These are phyloP conservation scores for Caenorhabditis remanei DNA, from an alignment of 1,140 invertebrate species.

Conservation along the genomic window DNA sequence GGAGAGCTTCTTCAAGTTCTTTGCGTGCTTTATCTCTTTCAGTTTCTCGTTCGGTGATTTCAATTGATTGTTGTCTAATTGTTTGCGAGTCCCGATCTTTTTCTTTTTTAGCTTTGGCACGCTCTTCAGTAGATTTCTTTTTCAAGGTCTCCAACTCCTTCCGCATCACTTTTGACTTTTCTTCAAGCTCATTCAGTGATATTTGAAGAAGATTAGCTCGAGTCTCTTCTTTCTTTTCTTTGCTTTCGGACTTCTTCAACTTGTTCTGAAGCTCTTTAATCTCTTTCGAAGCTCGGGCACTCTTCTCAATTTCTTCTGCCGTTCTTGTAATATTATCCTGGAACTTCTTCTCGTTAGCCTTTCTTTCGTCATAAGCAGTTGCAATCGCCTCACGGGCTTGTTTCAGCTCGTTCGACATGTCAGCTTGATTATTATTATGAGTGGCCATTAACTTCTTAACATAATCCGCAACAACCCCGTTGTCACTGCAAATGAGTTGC, in stretches of 20 bases:
- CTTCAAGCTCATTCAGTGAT: constrained; percentile 52
- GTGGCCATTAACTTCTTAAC: not conserved
- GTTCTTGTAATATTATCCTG: not conserved
- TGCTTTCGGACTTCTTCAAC: constrained; percentile 59
- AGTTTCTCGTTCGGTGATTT: constrained; percentile 7
- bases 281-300: constrained; percentile 18
- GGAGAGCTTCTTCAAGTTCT: constrained; percentile 24
- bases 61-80: constrained; percentile 47
- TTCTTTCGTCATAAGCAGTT: not conserved
- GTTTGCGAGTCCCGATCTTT: constrained; percentile 55
- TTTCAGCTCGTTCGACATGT: not conserved
- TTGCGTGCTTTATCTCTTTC: constrained; percentile 51
- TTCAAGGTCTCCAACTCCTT: constrained; percentile 60
- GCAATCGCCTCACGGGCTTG: not conserved
- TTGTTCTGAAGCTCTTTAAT: constrained; percentile 11
- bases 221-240: constrained; percentile 56
- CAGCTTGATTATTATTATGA: not conserved
- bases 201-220: not conserved
- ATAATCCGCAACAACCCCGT: not conserved
- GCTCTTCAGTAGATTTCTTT: constrained; percentile 58
- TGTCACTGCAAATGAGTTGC: not conserved
- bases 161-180: constrained; percentile 36
- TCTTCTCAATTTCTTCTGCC: constrained; percentile 6
- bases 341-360: not conserved
- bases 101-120: constrained; percentile 58